Conservation (phyloP, 2,113 vertebrate species). For the Struthio camelus region DNA sequence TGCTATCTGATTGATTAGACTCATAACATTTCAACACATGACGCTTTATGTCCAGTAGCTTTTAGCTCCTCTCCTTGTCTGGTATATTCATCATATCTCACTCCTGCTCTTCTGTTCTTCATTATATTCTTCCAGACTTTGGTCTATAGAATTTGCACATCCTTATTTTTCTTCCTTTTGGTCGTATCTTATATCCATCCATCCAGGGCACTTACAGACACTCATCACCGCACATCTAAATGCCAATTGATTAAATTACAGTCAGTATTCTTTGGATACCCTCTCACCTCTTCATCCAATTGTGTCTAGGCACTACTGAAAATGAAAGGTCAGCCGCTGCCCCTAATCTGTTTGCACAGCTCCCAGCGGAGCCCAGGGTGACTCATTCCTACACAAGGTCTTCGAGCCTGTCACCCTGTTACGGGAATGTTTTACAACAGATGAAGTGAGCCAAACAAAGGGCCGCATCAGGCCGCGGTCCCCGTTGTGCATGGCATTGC, state of each 20-base stretch:
- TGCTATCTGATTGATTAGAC: not conserved
- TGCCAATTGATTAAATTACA: conserved; percentile 8
- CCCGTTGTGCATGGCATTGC: rapidly evolving
- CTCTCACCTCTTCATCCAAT: conserved; percentile 30
- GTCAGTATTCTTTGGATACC: not conserved
- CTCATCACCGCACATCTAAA: not conserved
- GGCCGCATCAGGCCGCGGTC: rapidly evolving
- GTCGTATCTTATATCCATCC: not conserved
- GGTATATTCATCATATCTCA: not conserved
- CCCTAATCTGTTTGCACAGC: not conserved
- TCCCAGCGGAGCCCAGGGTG: not conserved
- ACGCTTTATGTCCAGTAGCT: not conserved
- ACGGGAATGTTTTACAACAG: not conserved
- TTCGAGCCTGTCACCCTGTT: not conserved
- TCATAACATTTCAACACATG: not conserved
- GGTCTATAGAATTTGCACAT: not conserved
- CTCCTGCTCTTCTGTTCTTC: not conserved
- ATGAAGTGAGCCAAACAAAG: not conserved
- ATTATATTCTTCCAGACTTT: not conserved
- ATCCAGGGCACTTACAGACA: not conserved
- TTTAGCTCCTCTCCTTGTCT: not conserved
- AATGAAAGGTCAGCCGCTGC: conserved; percentile 7
- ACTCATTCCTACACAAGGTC: not conserved
- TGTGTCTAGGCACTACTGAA: not conserved
- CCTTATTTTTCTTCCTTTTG: not conserved